Evolutionary conservation across 2,888 invertebrate genomes (phyloP), one percentile per base, ranked within the genome.

Genomic region (Eretmocerus hayati): DNA sequence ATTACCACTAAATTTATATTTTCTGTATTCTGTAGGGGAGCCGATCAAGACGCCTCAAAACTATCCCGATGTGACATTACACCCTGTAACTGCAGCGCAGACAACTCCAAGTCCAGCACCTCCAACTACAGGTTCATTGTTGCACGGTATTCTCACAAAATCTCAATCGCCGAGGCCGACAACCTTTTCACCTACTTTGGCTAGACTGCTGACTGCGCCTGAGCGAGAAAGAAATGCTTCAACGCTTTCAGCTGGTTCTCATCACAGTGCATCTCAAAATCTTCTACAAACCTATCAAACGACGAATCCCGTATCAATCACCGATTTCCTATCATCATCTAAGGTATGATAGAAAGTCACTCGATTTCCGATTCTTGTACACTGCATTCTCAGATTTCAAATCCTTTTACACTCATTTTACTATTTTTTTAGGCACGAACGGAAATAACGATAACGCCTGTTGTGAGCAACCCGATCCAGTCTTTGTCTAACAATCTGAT

Each of bases 171-270:
- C 71, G 32, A 74, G 78, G 62, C 78, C 78, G 59, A 78, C 83
- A 59, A 80, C 83, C 62, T 85, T 83, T 74, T 87, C 87, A 62
- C 87, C 87, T 56, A 88, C 88, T 61, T 77, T 88, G 71, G 87
- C 87, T 58, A 79, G 86, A 72, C 78, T 88, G 59, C 77, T 88
- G 62, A 88, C 87, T 56, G 86, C 87, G 51, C 75, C 75, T 6
- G 75, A 75, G 55, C 63, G 73, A 56, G 71, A 71, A 32, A 61
- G 70, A 59, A 67, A 54, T 43, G 59, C 63, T 30, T 59, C 69
- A 1, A 56, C 64, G n/a, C 56, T 64, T 3, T 59, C 62, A 22
- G 57, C 65, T 1, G 56, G 62, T 30, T 57, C 65, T 23, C 59
- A 62, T 30, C 62, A 65, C 23, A 59, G 57, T 37, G 58, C 64